phyloP scores from a whole-genome alignment of 2,113 vertebrate genomes.

The Elanoides forficatus region DNA sequence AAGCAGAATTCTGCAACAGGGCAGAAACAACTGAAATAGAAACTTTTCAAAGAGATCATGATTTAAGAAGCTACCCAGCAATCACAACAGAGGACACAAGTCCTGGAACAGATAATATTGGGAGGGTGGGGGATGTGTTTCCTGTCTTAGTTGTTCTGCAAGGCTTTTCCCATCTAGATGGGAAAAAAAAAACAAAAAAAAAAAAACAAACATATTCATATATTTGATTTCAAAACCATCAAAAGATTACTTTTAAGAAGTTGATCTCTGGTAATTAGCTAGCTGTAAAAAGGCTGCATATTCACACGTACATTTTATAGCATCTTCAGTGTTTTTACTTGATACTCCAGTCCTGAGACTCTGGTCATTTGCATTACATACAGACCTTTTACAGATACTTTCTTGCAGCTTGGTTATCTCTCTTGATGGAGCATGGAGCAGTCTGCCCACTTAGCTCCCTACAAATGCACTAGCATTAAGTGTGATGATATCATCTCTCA shows the following conservation, averaged over 20 bases:
- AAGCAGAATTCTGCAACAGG: neutral
- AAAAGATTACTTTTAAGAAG: neutral
- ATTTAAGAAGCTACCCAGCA: neutral
- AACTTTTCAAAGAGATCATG: too few species aligned
- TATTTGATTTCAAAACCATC: neutral
- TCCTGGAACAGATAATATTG: neutral
- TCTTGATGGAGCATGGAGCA: neutral
- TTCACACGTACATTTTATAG: neutral
- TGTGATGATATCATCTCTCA: neutral
- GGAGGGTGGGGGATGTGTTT: neutral
- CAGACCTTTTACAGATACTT: neutral
- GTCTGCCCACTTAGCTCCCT: neutral
- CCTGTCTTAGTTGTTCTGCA: neutral
- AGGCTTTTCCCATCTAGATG: neutral
- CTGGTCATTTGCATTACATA: neutral
- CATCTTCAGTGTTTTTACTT: neutral
- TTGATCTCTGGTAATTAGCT: neutral
- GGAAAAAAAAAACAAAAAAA: too few species aligned
- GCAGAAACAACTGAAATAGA: neutral
- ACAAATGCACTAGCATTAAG: neutral
- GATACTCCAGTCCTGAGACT: neutral
- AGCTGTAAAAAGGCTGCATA: neutral
- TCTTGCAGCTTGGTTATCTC: neutral
- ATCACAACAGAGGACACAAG: neutral
- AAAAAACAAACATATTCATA: neutral